Evolutionary conservation across 2,797 vertebrate genomes (phyloP), one percentile per base, ranked within the genome.

Genomic region (Lepus townsendii): DNA sequence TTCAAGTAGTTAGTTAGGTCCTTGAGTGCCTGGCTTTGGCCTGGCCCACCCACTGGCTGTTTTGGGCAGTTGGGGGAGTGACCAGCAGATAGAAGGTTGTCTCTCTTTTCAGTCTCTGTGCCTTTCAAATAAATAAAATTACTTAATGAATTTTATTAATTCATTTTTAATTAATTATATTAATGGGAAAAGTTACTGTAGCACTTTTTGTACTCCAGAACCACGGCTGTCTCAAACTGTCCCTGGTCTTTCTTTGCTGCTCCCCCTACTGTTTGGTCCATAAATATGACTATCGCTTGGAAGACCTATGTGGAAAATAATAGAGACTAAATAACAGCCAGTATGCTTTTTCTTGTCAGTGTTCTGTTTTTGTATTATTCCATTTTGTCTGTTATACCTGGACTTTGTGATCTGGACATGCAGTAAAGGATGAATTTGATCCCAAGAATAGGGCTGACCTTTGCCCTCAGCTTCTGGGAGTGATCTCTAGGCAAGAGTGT

Each of bases 331-430:
- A 42, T 42, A 42, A 9, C 42, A 42, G 42, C 42, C 42, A 79
- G 24, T 75, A 3, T 62, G 50, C 32, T 42, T 63, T 32, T 82
- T 90, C 73, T 62, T 35, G 35, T 82, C 35, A 72, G n/a, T 30
- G 17, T 63, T 82, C 54, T 65, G 54, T 80, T 82, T 92, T 80
- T 82, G n/a, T 86, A 7, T 76, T 19, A 72, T 57, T 80, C 42
- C 54, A 24, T 65, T 75, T 85, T 77, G 30, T 30, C 26, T 10
- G 52, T 54, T 76, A 6, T 30, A 42, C 57, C 17, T 87, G 68
- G 38, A 75, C 20, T 95, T 89, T 92, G 68, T 75, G 71, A 35
- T 89, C 54, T 32, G 72, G 22, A 66, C 80, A 17, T 62, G 13
- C 14, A 35, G 22, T 32, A 82, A 62, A 32, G 19, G 60, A 75